These are phyloP conservation scores for Diplazon laetatorius DNA, from an alignment of 2,888 invertebrate genomes.

Conservation along the genomic window DNA sequence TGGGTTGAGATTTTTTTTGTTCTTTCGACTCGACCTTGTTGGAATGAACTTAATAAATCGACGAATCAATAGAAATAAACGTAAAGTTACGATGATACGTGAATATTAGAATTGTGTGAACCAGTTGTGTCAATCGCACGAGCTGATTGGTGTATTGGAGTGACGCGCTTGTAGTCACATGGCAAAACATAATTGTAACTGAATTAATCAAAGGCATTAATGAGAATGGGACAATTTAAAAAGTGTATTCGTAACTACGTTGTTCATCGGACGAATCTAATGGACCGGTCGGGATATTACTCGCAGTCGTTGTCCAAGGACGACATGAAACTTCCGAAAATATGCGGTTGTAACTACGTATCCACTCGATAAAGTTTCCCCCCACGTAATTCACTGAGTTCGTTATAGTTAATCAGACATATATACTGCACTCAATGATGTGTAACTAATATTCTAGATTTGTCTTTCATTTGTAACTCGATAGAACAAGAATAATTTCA, in stretches of 20 bases:
- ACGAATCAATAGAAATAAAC: not conserved
- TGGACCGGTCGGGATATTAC: not conserved
- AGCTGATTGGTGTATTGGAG: not conserved
- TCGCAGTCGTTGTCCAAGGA: not conserved
- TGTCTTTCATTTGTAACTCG: too few relatives aligned
- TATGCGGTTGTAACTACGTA: slow-evolving; percentile 26
- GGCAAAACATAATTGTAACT: not conserved
- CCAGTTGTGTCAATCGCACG: not conserved
- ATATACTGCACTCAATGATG: not conserved
- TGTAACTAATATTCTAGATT: not conserved
- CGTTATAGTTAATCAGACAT: slow-evolving; percentile 2
- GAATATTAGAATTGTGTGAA: too few relatives aligned
- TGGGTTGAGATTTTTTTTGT: not conserved
- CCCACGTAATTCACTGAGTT: slow-evolving; percentile 20
- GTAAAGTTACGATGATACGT: not conserved
- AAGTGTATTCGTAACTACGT: not conserved
- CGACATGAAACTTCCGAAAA: not conserved
- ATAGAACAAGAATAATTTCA: too few relatives aligned
- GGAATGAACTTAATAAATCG: too few relatives aligned
- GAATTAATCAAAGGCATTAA: not conserved
- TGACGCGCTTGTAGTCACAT: not conserved
- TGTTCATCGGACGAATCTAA: not conserved
- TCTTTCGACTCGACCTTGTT: too few relatives aligned
- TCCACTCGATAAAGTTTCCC: slow-evolving; percentile 35
- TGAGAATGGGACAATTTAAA: slow-evolving; percentile 5